A percentile compares a stretch with the other conserved stretches of the same genome.
phyloP scores from a whole-genome alignment of 2,888 invertebrate species.

The Lagria hirta region DNA sequence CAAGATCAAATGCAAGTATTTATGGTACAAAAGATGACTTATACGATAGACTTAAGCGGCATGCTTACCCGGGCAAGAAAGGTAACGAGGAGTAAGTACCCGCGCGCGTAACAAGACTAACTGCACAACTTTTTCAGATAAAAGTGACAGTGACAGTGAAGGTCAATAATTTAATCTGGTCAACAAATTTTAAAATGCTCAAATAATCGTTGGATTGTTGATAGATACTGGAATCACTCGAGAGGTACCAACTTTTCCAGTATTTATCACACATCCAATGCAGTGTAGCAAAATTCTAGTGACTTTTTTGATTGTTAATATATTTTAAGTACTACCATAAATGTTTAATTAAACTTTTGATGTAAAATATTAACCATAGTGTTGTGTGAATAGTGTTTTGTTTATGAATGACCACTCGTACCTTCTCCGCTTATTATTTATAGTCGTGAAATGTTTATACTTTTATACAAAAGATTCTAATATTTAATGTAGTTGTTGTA shows the following conservation, averaged over 20 bases:
- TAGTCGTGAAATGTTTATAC: conserved; percentile 21
- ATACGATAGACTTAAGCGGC: conserved; percentile 92
- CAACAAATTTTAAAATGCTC: conserved; percentile 37
- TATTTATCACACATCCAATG: too few species aligned
- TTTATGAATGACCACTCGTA: conserved; percentile 18
- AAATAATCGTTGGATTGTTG: too few species aligned
- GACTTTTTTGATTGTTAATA: conserved; percentile 33
- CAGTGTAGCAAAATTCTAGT: conserved; percentile 39
- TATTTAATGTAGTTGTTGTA: conserved; percentile 27
- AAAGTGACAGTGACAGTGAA: conserved; percentile 93
- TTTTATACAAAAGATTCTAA: conserved; percentile 23
- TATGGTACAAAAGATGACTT: conserved; percentile 95
- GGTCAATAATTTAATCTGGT: conserved; percentile 67
- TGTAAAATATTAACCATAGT: conserved; percentile 31
- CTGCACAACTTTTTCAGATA: conserved; percentile 66
- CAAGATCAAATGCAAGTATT: conserved; percentile 89
- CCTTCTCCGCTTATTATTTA: conserved; percentile 23
- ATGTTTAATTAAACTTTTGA: conserved; percentile 27
- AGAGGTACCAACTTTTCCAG: too few species aligned
- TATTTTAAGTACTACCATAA: conserved; percentile 28
- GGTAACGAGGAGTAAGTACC: conserved; percentile 59
- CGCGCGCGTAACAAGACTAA: conserved; percentile 25
- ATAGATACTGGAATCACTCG: too few species aligned
- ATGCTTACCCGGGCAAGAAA: conserved; percentile 94
- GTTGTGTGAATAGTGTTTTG: conserved; percentile 25